These are phyloP conservation scores for Chitala chitala DNA, from an alignment of 2,113 vertebrate species.

Conservation along the genomic window DNA sequence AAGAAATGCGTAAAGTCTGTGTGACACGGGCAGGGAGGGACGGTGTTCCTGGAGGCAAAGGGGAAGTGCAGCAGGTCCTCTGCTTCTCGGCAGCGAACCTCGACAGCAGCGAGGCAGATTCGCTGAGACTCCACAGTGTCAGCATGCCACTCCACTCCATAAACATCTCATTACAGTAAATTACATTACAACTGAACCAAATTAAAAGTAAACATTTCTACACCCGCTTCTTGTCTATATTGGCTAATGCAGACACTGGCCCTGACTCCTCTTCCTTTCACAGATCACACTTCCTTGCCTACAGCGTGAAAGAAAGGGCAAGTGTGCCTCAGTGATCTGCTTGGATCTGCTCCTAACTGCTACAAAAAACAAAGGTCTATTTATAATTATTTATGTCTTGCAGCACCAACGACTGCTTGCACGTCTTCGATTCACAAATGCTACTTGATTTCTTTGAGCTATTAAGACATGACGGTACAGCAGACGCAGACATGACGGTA, in stretches of 20 bases:
- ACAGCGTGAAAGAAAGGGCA: too few relatives aligned
- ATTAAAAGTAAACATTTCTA: constrained; percentile 75
- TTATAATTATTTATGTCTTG: too few relatives aligned
- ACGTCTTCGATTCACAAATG: too few relatives aligned
- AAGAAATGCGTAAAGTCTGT: not conserved
- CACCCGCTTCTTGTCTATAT: constrained; percentile 61
- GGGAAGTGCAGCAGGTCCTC: constrained; percentile 22
- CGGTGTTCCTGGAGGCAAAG: not conserved
- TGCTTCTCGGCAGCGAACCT: constrained; percentile 37
- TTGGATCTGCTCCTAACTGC: too few relatives aligned
- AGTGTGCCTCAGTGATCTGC: too few relatives aligned
- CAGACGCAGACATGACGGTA: too few relatives aligned
- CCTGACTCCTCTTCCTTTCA: constrained; percentile 60
- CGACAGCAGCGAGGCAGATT: constrained; percentile 51
- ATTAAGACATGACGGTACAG: too few relatives aligned
- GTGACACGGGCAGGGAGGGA: not conserved
- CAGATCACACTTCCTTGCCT: constrained; percentile 45
- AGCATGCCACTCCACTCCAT: constrained; percentile 60
- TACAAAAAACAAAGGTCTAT: too few relatives aligned
- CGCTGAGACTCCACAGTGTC: constrained; percentile 61
- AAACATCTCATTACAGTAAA: constrained; percentile 71
- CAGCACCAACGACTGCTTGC: too few relatives aligned
- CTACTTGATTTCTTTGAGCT: too few relatives aligned
- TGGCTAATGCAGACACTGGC: constrained; percentile 73
- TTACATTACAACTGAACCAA: constrained; percentile 76